These are phyloP conservation scores for Synergus itoensis DNA, from an alignment of 2,888 invertebrate species.

Conservation along the genomic window DNA sequence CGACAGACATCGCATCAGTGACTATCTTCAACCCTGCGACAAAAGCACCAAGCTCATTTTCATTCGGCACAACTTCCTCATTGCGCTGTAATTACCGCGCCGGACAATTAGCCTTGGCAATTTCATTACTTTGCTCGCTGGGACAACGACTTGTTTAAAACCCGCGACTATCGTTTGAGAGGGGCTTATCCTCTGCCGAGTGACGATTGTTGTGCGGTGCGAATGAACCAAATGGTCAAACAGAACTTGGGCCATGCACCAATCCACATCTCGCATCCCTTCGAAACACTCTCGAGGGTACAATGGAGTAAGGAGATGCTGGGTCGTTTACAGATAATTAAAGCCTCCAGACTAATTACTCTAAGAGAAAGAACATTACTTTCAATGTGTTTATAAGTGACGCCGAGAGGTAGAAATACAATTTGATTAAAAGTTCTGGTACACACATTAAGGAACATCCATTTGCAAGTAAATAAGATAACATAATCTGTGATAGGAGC, in stretches of 20 bases:
- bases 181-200: not conserved
- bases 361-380: not conserved
- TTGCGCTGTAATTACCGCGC: conserved; percentile 60
- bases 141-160: conserved; percentile 35
- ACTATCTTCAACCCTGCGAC: conserved; percentile 47
- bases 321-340: conserved; percentile 8
- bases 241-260: not conserved
- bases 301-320: not conserved
- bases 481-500: too few species aligned
- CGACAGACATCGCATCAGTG: conserved; percentile 56
- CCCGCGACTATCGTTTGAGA: not conserved
- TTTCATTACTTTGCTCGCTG: conserved; percentile 49
- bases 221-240: conserved; percentile 3
- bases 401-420: not conserved
- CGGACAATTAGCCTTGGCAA: conserved; percentile 57
- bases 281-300: not conserved
- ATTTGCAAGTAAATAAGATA: not conserved
- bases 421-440: not conserved
- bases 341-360: not conserved
- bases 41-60: conserved; percentile 58
- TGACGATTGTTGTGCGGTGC: conserved; percentile 17
- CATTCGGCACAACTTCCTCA: conserved; percentile 59
- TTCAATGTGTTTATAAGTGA: not conserved
- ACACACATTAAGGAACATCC: not conserved
- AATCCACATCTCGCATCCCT: not conserved